Evolutionary conservation across 1,140 invertebrate species (phyloP).

Genomic region (Drosophila takahashii): DNA sequence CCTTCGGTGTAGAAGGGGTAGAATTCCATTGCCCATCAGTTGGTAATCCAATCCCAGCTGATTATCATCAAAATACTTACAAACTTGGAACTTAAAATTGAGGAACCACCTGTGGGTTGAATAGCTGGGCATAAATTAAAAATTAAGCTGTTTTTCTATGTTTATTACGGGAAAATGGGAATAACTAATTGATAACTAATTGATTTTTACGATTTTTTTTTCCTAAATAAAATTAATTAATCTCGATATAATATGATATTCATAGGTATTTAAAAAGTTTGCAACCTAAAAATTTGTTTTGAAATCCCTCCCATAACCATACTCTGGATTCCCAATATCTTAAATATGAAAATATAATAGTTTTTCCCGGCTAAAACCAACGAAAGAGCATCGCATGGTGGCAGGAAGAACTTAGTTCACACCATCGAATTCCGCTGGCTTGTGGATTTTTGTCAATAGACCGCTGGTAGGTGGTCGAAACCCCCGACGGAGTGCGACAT

Average conservation of each 20-base stretch:
- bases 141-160: not conserved
- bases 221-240: too few relatives aligned
- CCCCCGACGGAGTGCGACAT: not conserved
- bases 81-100: not conserved
- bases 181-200: too few relatives aligned
- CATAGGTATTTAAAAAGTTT: too few relatives aligned
- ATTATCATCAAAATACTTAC: not conserved
- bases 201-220: too few relatives aligned
- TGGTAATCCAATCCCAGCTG: not conserved
- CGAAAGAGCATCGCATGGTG: not conserved
- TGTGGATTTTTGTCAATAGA: slow-evolving; percentile 1
- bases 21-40: not conserved
- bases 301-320: too few relatives aligned
- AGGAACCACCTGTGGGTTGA: not conserved
- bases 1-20: not conserved
- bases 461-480: not conserved
- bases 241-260: too few relatives aligned
- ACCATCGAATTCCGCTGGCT: not conserved
- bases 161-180: too few relatives aligned
- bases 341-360: not conserved
- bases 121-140: not conserved
- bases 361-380: not conserved
- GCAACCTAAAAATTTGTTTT: too few relatives aligned
- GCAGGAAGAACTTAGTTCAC: not conserved
- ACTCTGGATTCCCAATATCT: too few relatives aligned